Evolutionary conservation across 2,888 invertebrate genomes (phyloP), one percentile per base, ranked within the genome.

Genomic region (Lasioglossum villosulum): DNA sequence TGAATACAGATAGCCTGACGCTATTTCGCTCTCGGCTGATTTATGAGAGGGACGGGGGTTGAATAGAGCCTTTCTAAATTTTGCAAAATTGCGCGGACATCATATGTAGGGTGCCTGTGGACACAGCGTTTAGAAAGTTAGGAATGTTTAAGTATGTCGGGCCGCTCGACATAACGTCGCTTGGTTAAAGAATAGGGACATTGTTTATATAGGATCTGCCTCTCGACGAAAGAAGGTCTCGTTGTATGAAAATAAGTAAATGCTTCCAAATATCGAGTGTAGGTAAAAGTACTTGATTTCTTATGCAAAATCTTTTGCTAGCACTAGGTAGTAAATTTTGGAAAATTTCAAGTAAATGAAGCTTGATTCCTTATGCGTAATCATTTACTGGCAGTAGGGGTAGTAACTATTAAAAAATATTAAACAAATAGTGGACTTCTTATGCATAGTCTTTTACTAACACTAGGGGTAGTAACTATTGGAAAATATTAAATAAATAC

Each of bases 1-100:
- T 63, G 63, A 63, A 63, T 63, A 63, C 63, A 63, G 63, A 63
- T 63, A 63, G 30, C 19, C 63, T 63, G 63, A 30, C 63, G 30
- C 63, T 63, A 63, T 63, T 63, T 63, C 63, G 63, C 63, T 63
- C 63, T 30, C 30, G 63, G 63, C 63, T 63, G 63, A 63, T 63
- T 63, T 63, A 63, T 63, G 63, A 63, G 63, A 63, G 63, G 63
- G 63, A 63, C 30, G 63, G 63, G 63, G 63, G 30, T 30, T 63
- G 63, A 63, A 63, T 63, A 19, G 63, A 63, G 63, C 30, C 63
- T 63, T 30, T 63, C 30, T 63, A 63, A 63, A 63, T 63, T 30
- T 63, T 63, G 30, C 63, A 63, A 63, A 63, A 63, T 63, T 63
- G 30, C 30, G 63, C 8, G 63, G 30, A 63, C 63, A 63, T 63